A percentile compares a stretch with the other conserved stretches of the same genome.
Conservation (phyloP, 2,797 vertebrate genomes). For the Lutra lutra region DNA sequence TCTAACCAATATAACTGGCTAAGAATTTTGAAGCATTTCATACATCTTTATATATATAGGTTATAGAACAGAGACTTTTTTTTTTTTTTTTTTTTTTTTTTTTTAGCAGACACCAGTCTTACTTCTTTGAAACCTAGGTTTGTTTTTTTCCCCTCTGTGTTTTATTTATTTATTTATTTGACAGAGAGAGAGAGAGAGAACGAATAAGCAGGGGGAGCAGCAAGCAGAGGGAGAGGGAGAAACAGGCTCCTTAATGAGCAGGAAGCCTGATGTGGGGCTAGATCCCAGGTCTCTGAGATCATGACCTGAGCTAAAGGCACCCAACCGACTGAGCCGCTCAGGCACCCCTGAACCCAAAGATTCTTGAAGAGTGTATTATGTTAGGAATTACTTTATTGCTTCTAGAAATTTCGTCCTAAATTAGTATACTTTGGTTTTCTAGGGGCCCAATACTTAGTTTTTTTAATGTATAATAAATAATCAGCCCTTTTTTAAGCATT, state of each 20-base stretch:
- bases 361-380: background rate
- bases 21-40: slow-evolving; percentile 19
- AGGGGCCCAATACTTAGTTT: background rate
- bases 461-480: background rate
- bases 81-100: background rate
- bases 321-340: too few species aligned
- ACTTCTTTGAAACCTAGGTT: too few species aligned
- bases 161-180: too few species aligned
- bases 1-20: background rate
- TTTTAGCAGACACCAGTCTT: background rate
- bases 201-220: too few species aligned
- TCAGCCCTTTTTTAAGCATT: background rate
- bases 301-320: too few species aligned
- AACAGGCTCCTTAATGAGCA: too few species aligned
- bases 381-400: background rate
- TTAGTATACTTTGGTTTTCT: background rate
- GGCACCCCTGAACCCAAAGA: background rate
- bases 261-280: too few species aligned
- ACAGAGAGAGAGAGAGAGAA: too few species aligned
- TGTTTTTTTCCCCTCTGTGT: too few species aligned
- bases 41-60: background rate
- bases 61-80: background rate
- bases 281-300: too few species aligned
- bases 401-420: background rate
- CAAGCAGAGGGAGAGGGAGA: too few species aligned